phyloP scores from a whole-genome alignment of 2,888 invertebrate species.

The Cheilosia vulpina region DNA sequence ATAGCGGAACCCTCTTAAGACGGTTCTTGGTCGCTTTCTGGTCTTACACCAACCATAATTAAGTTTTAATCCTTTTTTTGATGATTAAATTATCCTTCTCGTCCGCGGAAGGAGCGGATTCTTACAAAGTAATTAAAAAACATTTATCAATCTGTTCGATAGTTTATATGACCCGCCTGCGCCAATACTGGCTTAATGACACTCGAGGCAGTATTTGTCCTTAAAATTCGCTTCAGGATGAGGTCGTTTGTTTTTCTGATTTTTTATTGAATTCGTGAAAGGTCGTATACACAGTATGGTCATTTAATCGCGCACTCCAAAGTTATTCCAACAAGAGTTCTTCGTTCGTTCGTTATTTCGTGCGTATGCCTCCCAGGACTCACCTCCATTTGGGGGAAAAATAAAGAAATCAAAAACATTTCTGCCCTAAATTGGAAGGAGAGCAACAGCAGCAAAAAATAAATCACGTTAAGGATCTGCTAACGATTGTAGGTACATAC shows the following conservation, averaged over 20 bases:
- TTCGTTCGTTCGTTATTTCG: not conserved
- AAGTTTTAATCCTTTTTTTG: conserved; percentile 15
- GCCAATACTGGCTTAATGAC: not conserved
- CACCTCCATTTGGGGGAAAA: not conserved
- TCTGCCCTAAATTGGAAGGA: not conserved
- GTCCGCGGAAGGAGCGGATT: not conserved
- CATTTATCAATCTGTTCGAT: conserved; percentile 40
- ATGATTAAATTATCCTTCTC: conserved; percentile 4
- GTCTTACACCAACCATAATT: not conserved
- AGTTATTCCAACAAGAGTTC: conserved; percentile 5
- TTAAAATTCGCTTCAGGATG: not conserved
- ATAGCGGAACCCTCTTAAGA: not conserved
- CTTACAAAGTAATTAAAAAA: conserved; percentile 39
- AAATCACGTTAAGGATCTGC: conserved; percentile 4
- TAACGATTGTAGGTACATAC: conserved; percentile 2
- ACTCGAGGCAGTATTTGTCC: not conserved
- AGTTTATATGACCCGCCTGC: not conserved
- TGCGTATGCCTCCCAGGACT: not conserved
- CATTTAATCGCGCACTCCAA: conserved; percentile 25
- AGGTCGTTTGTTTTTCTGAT: not conserved
- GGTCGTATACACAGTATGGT: not conserved
- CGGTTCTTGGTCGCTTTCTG: conserved; percentile 2
- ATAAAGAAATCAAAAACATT: not conserved
- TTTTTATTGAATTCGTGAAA: not conserved
- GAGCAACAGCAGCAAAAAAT: not conserved